A percentile compares a stretch with the other conserved stretches of the same genome.
phyloP scores from a whole-genome alignment of 2,797 vertebrate genomes.

The Fundulus diaphanus region DNA sequence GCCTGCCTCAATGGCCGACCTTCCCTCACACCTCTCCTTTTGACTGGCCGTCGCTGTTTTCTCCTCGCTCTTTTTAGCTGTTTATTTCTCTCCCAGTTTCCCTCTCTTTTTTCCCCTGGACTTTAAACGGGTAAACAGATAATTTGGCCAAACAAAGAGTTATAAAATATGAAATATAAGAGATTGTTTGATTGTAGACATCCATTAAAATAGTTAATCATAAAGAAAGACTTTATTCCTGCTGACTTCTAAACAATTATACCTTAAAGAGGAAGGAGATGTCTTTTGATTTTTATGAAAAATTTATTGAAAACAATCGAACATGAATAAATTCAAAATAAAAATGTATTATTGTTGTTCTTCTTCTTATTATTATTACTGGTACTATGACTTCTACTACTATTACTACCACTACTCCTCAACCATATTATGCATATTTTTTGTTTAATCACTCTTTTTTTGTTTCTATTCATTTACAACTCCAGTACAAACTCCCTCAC shows the following conservation, averaged over 20 bases:
- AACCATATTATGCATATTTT: background rate
- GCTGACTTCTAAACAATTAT: background rate
- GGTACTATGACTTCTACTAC: too few species aligned
- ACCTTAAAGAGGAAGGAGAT: background rate
- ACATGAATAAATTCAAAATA: too few species aligned
- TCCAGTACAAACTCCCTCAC: background rate
- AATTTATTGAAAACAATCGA: background rate
- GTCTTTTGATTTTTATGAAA: background rate
- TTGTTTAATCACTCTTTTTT: background rate
- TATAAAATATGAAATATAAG: background rate
- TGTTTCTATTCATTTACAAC: background rate
- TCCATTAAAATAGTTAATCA: background rate
- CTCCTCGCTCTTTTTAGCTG: constrained; percentile 50
- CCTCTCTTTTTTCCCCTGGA: background rate
- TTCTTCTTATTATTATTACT: too few species aligned
- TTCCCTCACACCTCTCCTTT: constrained; percentile 63
- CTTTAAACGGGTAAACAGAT: background rate
- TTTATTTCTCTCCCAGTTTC: constrained; percentile 46
- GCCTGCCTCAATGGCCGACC: constrained; percentile 72
- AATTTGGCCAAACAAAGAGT: background rate
- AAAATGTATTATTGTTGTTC: too few species aligned
- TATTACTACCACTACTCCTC: too few species aligned
- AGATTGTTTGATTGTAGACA: background rate
- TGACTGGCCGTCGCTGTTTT: constrained; percentile 50
- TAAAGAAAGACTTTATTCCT: background rate